phyloP scores from a whole-genome alignment of 2,888 invertebrate species.

The Elegia similella region DNA sequence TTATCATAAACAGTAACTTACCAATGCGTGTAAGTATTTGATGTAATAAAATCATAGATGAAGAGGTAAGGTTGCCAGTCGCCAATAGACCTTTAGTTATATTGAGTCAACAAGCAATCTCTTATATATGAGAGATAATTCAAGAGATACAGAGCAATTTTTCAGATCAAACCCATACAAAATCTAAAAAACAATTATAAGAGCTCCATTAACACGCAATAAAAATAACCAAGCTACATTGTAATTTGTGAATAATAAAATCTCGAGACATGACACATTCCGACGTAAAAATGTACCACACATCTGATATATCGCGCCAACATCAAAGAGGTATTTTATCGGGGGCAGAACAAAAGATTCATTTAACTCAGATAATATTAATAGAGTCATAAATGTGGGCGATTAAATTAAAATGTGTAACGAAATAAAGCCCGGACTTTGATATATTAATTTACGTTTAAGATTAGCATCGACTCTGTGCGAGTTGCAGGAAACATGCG shows the following conservation, averaged over 20 bases:
- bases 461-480: conserved; percentile 64
- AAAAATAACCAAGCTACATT: conserved; percentile 32
- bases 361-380: conserved; percentile 70
- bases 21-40: no score
- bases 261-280: conserved; percentile 30
- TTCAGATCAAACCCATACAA: neutral
- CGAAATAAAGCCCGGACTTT: conserved; percentile 40
- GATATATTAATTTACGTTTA: conserved; percentile 68
- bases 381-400: conserved; percentile 56
- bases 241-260: conserved; percentile 37
- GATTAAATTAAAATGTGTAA: conserved; percentile 36
- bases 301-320: conserved; percentile 15
- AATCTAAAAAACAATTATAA: conserved; percentile 10
- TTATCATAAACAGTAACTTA: no score
- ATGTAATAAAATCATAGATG: no score
- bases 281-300: conserved; percentile 23
- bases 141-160: no score
- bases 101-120: no score
- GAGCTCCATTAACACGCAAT: conserved; percentile 43
- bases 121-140: no score
- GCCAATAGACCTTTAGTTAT: no score
- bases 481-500: conserved; percentile 48
- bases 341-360: conserved; percentile 64
- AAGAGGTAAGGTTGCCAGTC: no score
- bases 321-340: conserved; percentile 50